These are phyloP conservation scores for Origma solitaria DNA, from an alignment of 2,113 vertebrate genomes.

Conservation along the genomic window DNA sequence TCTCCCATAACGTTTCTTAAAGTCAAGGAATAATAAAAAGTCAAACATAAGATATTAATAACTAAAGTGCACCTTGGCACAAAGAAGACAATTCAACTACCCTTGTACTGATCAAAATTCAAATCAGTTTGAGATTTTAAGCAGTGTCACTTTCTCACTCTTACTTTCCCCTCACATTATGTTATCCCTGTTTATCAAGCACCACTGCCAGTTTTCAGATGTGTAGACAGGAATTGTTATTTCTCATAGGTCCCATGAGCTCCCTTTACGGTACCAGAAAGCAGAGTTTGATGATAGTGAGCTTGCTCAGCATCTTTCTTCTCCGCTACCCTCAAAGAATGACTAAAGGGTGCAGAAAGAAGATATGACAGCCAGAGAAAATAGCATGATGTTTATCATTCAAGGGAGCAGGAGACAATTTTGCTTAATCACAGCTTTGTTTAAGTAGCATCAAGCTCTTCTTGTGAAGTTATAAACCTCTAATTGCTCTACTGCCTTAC, in stretches of 20 bases:
- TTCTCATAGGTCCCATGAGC: not conserved
- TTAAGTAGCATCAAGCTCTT: not conserved
- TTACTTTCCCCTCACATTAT: not conserved
- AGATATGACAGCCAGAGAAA: not conserved
- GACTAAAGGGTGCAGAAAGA: not conserved
- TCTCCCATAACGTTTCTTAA: not conserved
- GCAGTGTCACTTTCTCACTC: not conserved
- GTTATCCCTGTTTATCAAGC: not conserved
- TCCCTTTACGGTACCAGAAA: not conserved
- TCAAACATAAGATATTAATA: not conserved
- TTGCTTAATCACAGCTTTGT: not conserved
- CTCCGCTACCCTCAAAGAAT: not conserved
- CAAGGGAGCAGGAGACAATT: not conserved
- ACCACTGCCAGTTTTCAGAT: not conserved
- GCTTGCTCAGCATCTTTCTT: not conserved
- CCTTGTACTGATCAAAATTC: not conserved
- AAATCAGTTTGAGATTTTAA: not conserved
- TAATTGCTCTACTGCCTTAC: not conserved
- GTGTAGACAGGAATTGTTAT: accelerated
- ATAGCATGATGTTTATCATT: not conserved
- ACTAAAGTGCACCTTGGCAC: not conserved
- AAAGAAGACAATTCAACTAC: not conserved
- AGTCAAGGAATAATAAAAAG: not conserved
- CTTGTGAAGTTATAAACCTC: not conserved
- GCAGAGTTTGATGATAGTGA: not conserved